Conservation (phyloP, 2,888 invertebrate species). For the Chalcosyrphus nemorum region DNA sequence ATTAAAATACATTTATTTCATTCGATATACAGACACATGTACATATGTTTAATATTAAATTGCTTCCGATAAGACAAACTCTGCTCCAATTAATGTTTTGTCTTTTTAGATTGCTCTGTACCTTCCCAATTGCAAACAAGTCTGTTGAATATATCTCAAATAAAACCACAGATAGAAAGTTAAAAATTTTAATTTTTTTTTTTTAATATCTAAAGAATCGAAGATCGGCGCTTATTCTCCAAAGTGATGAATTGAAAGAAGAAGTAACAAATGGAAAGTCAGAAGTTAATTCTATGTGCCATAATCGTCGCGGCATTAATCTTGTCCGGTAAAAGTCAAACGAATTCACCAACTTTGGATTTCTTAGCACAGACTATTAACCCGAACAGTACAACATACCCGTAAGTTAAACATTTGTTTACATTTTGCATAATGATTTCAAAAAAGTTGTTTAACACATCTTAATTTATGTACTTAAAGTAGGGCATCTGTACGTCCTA, state of each 20-base stretch:
- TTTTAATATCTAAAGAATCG: neutral
- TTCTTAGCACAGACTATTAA: neutral
- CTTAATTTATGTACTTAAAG: no score
- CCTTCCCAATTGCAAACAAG: neutral
- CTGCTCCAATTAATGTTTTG: neutral
- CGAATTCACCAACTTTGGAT: neutral
- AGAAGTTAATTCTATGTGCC: neutral
- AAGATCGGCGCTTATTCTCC: neutral
- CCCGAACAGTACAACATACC: constrained; percentile 46
- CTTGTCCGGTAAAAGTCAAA: constrained; percentile 6
- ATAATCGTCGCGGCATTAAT: constrained; percentile 2
- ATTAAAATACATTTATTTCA: no score
- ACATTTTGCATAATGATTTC: no score
- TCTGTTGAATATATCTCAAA: neutral
- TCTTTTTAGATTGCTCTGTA: neutral
- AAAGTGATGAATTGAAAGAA: neutral
- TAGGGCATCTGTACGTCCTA: no score
- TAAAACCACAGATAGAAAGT: neutral
- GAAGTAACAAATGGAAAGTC: neutral
- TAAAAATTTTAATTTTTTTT: neutral
- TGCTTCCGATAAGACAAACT: neutral
- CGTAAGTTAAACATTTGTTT: constrained; percentile 51
- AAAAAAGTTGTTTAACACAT: no score
- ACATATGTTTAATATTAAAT: no score
- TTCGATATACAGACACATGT: no score